A percentile compares a stretch with the other conserved stretches of the same genome.
Conservation (phyloP, 2,797 vertebrate genomes). For the Gambelia wislizenii region DNA sequence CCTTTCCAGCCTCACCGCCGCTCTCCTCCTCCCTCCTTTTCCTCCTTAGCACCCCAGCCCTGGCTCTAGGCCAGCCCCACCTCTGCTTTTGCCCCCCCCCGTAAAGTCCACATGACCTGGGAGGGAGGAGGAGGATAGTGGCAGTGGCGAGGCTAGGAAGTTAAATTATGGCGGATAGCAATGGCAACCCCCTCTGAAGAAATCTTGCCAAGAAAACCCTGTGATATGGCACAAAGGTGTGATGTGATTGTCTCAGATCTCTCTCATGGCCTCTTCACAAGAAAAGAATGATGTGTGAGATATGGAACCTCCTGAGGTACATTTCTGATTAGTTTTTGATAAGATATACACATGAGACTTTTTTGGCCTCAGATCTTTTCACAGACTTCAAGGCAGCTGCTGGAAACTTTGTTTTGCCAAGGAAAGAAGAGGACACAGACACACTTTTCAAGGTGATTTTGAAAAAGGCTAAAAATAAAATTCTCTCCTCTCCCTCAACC, state of each 20-base stretch:
- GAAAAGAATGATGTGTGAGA: slow-evolving; percentile 25
- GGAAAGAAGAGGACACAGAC: background rate
- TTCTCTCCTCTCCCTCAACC: slow-evolving; percentile 21
- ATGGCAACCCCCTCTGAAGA: no score
- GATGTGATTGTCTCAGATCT: slow-evolving; percentile 42
- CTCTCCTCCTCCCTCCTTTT: no score
- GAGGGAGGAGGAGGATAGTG: no score
- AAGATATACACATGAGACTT: background rate
- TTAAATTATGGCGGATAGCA: no score
- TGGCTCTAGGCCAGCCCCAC: no score
- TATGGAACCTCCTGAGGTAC: slow-evolving; percentile 1
- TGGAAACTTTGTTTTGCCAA: background rate
- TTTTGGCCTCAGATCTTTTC: slow-evolving; percentile 34
- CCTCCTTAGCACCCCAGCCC: no score
- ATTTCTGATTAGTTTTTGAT: slow-evolving; percentile 1
- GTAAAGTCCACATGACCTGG: no score
- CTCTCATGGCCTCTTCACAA: slow-evolving; percentile 43
- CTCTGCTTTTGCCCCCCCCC: no score
- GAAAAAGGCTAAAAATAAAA: slow-evolving; percentile 14
- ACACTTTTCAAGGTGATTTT: slow-evolving; percentile 37
- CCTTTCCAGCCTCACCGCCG: no score
- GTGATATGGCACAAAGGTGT: slow-evolving; percentile 32
- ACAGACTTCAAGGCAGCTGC: slow-evolving; percentile 6
- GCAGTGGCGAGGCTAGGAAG: no score
- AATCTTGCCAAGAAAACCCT: no score